Percentiles rank a stretch among this genome's conserved stretches.
Evolutionary conservation across 2,113 vertebrate species (phyloP).

Genomic region (Gavialis gangeticus): DNA sequence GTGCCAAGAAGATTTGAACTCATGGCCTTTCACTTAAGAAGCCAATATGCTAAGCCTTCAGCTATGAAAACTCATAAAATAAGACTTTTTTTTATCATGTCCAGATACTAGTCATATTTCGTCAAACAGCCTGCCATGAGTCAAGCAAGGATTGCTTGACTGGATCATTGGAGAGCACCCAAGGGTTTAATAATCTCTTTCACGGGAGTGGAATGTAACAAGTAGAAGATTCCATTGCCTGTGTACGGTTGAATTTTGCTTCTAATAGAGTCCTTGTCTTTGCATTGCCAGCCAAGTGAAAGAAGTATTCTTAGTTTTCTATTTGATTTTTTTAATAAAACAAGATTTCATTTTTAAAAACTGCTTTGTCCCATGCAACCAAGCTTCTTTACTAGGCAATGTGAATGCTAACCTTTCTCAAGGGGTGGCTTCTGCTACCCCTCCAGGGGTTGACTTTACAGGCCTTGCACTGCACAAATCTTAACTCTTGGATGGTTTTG

Average conservation of each 20-base stretch:
- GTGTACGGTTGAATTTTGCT: not conserved
- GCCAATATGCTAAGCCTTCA: not conserved
- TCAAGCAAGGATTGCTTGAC: not conserved
- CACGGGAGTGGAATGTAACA: not conserved
- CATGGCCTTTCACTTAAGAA: not conserved
- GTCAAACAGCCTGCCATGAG: not conserved
- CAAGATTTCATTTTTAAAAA: not conserved
- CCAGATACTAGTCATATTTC: not conserved
- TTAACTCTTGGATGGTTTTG: not conserved
- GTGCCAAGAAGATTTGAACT: not conserved
- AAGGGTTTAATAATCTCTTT: not conserved
- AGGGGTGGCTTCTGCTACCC: not conserved
- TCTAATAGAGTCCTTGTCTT: not conserved
- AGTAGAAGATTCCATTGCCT: not conserved
- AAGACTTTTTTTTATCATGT: not conserved
- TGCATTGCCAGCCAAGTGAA: not conserved
- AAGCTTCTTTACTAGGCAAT: not conserved
- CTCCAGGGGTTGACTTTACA: not conserved
- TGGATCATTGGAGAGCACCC: not conserved
- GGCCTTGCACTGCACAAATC: not conserved
- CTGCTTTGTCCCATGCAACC: not conserved
- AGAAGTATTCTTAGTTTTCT: not conserved
- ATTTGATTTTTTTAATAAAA: not conserved
- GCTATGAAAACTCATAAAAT: not conserved
- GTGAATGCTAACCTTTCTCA: not conserved